Percentiles rank a stretch among this genome's conserved stretches.
phyloP scores from a whole-genome alignment of 2,797 vertebrate species.

The Pantherophis alleghaniensis region DNA sequence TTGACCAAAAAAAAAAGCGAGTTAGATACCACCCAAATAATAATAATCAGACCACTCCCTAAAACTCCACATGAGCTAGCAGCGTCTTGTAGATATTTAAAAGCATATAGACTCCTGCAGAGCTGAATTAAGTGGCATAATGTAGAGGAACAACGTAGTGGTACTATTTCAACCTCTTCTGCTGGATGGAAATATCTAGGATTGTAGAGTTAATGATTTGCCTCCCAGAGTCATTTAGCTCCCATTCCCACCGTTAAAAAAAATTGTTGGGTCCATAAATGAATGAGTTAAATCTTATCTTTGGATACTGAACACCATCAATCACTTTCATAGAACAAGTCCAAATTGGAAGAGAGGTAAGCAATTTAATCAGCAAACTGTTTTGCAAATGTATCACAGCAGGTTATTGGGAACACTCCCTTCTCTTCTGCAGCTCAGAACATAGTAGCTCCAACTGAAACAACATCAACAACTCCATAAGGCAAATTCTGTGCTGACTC shows the following conservation, averaged over 20 bases:
- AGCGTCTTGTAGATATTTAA: neutral
- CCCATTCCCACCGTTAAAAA: neutral
- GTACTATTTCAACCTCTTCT: neutral
- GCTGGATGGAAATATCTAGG: neutral
- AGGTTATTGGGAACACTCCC: neutral
- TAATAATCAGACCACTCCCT: neutral
- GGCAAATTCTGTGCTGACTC: neutral
- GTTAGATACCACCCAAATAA: neutral
- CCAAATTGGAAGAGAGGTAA: neutral
- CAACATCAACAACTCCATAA: neutral
- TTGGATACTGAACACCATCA: neutral
- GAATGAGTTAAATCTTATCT: neutral
- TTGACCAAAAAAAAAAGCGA: neutral
- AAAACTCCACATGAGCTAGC: neutral
- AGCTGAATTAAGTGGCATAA: neutral
- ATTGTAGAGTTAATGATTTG: neutral
- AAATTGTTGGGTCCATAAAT: neutral
- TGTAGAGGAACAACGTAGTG: neutral
- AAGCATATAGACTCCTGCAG: neutral
- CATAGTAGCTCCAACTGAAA: neutral
- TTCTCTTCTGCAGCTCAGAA: neutral
- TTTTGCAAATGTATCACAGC: neutral
- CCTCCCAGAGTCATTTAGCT: neutral
- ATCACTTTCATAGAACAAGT: neutral
- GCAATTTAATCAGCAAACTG: neutral